Evolutionary conservation across 35 echinoderm and acorn worm genomes (phyloP), one percentile per base, ranked within the genome.

Genomic region (Stichopus chloronotus): DNA sequence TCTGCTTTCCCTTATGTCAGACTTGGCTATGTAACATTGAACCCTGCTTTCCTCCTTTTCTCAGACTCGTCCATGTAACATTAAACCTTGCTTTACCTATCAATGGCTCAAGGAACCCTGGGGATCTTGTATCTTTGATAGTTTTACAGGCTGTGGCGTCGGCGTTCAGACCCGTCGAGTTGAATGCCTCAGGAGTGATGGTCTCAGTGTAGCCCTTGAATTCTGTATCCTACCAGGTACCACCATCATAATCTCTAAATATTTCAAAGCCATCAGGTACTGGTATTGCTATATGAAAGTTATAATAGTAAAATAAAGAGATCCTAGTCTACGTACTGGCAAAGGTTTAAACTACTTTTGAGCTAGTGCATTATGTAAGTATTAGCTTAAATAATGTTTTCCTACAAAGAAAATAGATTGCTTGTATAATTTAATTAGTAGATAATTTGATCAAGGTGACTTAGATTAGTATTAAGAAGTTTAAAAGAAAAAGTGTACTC

Each of bases 1-100:
- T 43, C 30, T 43, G 30, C 30, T 43, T 43, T 43, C 30, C 14
- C 59, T 61, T 1, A 14, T 61, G 59, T 78, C 76, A 16, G 76
- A 78, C 76, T 8, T 78, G 25, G 9, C 65, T 20, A 78, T 78
- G 76, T 78, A 20, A 30, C 76, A 78, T 78, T 30, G 20, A 22
- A n/a, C 8, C 76, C 76, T 30, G 20, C 76, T 78, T 13, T 71
- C 65, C n/a, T 89, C 30, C 24, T 25, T 12, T 17, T 81, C 58
- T 54, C 87, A 99, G 97, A 99, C 94, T 1, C 94, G 65, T 59
- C 97, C 97, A 55, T 99, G 97, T 79, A 96, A 96, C 69, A 54
- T 93, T 9, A 59, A 94, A 16, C 94, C 97, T 7, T 99, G 97
- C 79, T 96, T 81, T 86, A 92, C 53, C 53, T 99, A 99, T 54